Percentiles rank a stretch among this genome's conserved stretches.
Evolutionary conservation across 2,888 invertebrate genomes (phyloP).

Genomic region (Timema cristinae): DNA sequence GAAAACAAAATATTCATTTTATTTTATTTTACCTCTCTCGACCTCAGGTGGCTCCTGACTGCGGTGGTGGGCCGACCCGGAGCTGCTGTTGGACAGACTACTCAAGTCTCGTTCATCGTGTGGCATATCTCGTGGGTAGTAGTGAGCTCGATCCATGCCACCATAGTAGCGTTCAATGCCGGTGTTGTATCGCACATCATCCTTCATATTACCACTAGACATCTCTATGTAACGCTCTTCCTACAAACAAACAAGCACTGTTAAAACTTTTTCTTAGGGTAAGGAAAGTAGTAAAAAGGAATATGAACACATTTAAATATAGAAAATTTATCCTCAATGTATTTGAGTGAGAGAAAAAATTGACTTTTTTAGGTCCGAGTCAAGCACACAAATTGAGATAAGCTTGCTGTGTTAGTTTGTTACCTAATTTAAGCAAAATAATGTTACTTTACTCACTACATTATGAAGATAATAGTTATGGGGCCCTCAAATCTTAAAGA

Average conservation of each 20-base stretch:
- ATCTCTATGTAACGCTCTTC: constrained; percentile 51
- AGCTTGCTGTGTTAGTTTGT: no score
- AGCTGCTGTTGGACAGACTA: constrained; percentile 49
- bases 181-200: constrained; percentile 35
- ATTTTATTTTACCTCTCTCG: constrained; percentile 46
- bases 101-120: constrained; percentile 50
- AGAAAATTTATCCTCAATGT: no score
- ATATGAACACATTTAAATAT: no score
- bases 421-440: no score
- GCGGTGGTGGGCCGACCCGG: constrained; percentile 50
- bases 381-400: no score
- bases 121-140: constrained; percentile 28
- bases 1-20: no score
- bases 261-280: no score
- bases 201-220: constrained; percentile 23
- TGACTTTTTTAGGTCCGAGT: not conserved
- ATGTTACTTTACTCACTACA: no score
- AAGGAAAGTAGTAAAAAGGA: no score
- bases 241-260: constrained; percentile 37
- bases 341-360: not conserved
- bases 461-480: no score
- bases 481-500: no score
- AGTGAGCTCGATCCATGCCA: constrained; percentile 22
- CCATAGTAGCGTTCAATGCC: constrained; percentile 43
- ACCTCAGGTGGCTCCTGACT: constrained; percentile 55